These are phyloP conservation scores for Hirtodrosophila cameraria DNA, from an alignment of 2,888 invertebrate species.

Conservation along the genomic window DNA sequence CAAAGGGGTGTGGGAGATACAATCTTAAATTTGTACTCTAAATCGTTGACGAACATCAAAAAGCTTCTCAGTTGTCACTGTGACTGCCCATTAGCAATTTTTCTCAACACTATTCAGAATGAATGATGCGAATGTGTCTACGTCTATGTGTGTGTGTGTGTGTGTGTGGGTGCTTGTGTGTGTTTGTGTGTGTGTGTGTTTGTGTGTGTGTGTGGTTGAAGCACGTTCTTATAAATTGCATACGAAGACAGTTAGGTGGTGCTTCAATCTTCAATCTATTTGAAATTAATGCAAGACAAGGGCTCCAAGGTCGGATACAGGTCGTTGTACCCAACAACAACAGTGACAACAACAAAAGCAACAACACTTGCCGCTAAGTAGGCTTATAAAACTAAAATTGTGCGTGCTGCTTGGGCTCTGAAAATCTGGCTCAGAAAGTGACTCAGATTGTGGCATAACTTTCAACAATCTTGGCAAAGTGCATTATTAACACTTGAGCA, in stretches of 20 bases:
- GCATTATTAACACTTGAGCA: conserved; percentile 71
- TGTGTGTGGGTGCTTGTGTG: no score
- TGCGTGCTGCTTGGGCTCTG: conserved; percentile 21
- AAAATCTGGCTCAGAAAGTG: conserved; percentile 10
- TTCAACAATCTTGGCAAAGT: conserved; percentile 43
- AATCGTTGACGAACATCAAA: no score
- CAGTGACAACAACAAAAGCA: no score
- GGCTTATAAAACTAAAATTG: conserved; percentile 49
- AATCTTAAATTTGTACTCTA: no score
- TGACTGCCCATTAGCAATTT: no score
- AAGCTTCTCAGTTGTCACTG: no score
- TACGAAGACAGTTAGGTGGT: conserved; percentile 66
- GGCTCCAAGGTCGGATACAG: conserved; percentile 50
- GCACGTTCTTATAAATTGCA: conserved; percentile 70
- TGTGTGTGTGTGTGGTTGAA: conserved; percentile 20
- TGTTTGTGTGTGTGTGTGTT: conserved; percentile 10
- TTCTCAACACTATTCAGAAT: no score
- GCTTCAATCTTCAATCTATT: conserved; percentile 68
- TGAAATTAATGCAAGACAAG: conserved; percentile 59
- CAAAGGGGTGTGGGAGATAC: no score
- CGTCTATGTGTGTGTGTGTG: conserved; percentile 6
- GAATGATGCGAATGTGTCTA: conserved; percentile 67
- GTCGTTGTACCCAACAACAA: conserved; percentile 35
- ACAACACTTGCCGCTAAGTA: conserved; percentile 24
- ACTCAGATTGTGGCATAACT: conserved; percentile 32